Conservation (phyloP, 1,140 invertebrate species). For the Microvelia longipes region DNA sequence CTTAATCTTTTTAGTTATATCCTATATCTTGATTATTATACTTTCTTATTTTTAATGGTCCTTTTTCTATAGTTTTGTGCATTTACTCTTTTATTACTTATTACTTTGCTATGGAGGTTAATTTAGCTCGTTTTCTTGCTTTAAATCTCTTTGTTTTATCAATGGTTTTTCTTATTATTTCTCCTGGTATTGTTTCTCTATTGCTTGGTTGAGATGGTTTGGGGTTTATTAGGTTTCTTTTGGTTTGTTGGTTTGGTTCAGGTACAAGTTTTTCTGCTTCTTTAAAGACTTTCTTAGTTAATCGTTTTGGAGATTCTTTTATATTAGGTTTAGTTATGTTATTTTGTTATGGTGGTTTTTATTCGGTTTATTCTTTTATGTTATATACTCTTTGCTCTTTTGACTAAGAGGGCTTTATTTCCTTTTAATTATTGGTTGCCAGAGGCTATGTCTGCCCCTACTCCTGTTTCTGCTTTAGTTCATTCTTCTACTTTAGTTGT, state of each 20-base stretch:
- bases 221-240: neutral
- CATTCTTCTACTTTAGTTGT: constrained; percentile 60
- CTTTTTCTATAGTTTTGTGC: too few relatives aligned
- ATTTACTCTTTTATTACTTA: neutral
- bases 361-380: constrained; percentile 31
- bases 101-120: neutral
- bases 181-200: neutral
- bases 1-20: too few relatives aligned
- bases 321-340: constrained; percentile 33
- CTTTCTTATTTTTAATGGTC: too few relatives aligned
- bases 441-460: constrained; percentile 49
- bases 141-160: neutral
- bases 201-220: neutral
- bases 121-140: neutral
- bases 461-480: constrained; percentile 51
- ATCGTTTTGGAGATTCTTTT: constrained; percentile 18
- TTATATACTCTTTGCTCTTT: constrained; percentile 35
- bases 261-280: neutral
- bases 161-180: neutral
- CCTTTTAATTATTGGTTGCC: constrained; percentile 54
- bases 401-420: constrained; percentile 41
- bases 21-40: too few relatives aligned
- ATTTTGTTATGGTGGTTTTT: constrained; percentile 36
- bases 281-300: neutral
- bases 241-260: neutral